Conservation (phyloP, 1,140 invertebrate genomes). For the Aricia agestis region DNA sequence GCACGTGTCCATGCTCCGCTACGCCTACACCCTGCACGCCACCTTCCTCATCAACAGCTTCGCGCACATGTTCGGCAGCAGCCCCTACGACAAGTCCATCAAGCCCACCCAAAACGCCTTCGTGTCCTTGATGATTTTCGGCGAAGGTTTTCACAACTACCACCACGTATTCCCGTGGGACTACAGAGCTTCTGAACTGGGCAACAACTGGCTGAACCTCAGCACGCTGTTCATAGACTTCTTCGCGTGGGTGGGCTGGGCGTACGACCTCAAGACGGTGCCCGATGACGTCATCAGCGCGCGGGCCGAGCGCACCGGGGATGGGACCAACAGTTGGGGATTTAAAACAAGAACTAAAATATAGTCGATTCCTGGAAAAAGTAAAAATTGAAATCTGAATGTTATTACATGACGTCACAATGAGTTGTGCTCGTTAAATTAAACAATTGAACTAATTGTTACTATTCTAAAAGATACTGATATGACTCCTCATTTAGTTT, state of each 20-base stretch:
- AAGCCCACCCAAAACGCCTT: slow-evolving; percentile 26
- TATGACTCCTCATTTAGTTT: too few relatives aligned
- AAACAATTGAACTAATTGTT: too few relatives aligned
- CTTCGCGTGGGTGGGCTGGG: too few relatives aligned
- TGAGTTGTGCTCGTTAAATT: too few relatives aligned
- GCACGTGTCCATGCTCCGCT: slow-evolving; percentile 21
- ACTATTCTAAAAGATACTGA: too few relatives aligned
- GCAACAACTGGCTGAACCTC: slow-evolving; percentile 66
- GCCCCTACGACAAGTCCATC: slow-evolving; percentile 38
- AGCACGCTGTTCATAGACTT: too few relatives aligned
- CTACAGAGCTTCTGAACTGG: slow-evolving; percentile 79
- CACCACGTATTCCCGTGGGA: slow-evolving; percentile 25
- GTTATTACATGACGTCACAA: too few relatives aligned
- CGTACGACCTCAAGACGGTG: slow-evolving; percentile 88
- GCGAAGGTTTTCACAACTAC: slow-evolving; percentile 26
- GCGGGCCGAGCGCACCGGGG: slow-evolving; percentile 82
- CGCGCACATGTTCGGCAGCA: slow-evolving; percentile 33
- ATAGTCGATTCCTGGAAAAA: too few relatives aligned
- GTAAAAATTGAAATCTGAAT: too few relatives aligned
- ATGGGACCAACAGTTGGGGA: slow-evolving; percentile 44
- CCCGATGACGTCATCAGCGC: slow-evolving; percentile 78
- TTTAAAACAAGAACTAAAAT: neutral
- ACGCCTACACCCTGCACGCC: slow-evolving; percentile 24
- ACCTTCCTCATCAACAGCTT: slow-evolving; percentile 33
- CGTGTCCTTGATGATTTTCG: slow-evolving; percentile 18